Evolutionary conservation across 2,113 vertebrate species (phyloP).

Genomic region (Erythrolamprus reginae): DNA sequence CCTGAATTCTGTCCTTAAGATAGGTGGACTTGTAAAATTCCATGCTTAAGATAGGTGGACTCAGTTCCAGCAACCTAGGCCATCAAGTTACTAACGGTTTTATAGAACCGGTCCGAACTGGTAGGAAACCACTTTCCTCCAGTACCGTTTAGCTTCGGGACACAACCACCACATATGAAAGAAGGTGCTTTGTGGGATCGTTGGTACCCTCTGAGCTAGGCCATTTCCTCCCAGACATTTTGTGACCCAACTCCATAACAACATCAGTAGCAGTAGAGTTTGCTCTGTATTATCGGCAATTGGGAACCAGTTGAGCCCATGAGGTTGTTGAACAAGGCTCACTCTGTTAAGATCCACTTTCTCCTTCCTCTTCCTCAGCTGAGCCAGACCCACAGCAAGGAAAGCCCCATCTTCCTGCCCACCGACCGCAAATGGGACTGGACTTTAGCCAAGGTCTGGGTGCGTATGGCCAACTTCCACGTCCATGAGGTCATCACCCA

Average conservation of each 20-base stretch:
- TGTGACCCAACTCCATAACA: not conserved
- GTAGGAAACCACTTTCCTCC: too few relatives aligned
- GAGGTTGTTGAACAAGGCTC: not conserved
- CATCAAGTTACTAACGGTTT: too few relatives aligned
- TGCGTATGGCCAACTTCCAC: conserved; percentile 10
- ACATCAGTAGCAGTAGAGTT: not conserved
- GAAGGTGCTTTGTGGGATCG: too few relatives aligned
- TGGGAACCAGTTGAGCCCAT: rapidly evolving
- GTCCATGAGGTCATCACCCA: conserved; percentile 8
- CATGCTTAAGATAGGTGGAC: not conserved
- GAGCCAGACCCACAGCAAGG: not conserved
- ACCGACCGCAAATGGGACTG: conserved; percentile 10
- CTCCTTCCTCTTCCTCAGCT: not conserved
- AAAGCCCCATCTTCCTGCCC: conserved; percentile 6
- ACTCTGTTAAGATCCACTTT: not conserved
- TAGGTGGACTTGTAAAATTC: not conserved
- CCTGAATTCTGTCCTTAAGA: too few relatives aligned
- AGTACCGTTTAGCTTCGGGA: too few relatives aligned
- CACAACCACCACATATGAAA: too few relatives aligned
- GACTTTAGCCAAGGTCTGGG: conserved; percentile 19
- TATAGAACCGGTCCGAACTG: too few relatives aligned
- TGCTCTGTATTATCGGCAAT: not conserved
- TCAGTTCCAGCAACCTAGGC: too few relatives aligned
- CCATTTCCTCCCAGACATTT: not conserved
- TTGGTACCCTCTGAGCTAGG: too few relatives aligned